These are phyloP conservation scores for Parapsyche elsis DNA, from an alignment of 1,140 invertebrate species.

Conservation along the genomic window DNA sequence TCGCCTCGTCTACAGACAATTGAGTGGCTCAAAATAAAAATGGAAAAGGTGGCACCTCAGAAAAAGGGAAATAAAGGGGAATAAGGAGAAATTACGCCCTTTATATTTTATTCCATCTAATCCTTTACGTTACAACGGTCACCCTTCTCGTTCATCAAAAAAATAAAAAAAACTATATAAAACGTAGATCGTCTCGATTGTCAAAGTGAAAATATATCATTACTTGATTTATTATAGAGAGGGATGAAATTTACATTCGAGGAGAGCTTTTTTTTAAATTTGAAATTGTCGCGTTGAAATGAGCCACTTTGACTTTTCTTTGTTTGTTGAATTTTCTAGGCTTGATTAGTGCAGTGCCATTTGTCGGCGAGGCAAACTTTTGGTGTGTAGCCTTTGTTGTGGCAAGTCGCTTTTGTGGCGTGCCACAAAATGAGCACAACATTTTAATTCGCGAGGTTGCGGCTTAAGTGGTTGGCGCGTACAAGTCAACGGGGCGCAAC, in stretches of 20 bases:
- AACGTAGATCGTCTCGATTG: not conserved
- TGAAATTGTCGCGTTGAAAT: not conserved
- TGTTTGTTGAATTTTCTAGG: not conserved
- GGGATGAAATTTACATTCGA: no score
- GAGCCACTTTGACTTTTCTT: slow-evolving; percentile 6
- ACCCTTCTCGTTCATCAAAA: slow-evolving; percentile 1
- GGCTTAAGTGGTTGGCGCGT: slow-evolving; percentile 1
- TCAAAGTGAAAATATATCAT: slow-evolving; percentile 11
- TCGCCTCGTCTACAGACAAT: not conserved
- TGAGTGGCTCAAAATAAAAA: not conserved
- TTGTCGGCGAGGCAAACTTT: slow-evolving; percentile 11
- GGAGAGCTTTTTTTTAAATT: slow-evolving; percentile 6
- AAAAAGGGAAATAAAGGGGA: slow-evolving; percentile 19
- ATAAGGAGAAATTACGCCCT: not conserved
- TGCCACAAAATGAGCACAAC: slow-evolving; percentile 26
- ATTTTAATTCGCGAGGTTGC: slow-evolving; percentile 9
- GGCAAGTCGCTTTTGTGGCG: not conserved
- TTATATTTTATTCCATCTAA: slow-evolving; percentile 32
- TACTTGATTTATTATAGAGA: not conserved
- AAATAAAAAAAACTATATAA: not conserved
- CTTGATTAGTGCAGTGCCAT: slow-evolving; percentile 28
- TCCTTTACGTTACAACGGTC: slow-evolving; percentile 37
- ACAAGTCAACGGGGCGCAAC: not conserved
- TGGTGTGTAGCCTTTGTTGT: not conserved
- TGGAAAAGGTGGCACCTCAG: not conserved